These are phyloP conservation scores for Lanistes nyassanus DNA, from an alignment of 1,140 invertebrate species.

Conservation along the genomic window DNA sequence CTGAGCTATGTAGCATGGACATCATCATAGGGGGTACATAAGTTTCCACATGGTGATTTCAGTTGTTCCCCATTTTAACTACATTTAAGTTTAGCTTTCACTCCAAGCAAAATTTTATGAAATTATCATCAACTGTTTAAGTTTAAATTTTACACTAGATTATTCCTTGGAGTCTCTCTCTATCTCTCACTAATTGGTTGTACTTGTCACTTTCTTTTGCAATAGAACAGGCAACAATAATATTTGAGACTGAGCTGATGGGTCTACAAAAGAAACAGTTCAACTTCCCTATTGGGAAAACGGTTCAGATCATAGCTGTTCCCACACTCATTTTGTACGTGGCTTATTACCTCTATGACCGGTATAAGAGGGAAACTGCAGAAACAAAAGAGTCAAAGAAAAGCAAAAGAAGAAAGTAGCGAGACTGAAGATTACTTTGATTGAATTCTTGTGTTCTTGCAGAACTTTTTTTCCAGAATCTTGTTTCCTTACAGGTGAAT, in stretches of 20 bases:
- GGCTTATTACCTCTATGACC: slow-evolving; percentile 35
- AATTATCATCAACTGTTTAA: too few species aligned
- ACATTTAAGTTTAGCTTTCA: too few species aligned
- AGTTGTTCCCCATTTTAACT: too few species aligned
- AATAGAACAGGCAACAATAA: slow-evolving; percentile 35
- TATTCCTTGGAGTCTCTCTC: too few species aligned
- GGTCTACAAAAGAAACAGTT: slow-evolving; percentile 27
- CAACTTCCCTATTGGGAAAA: slow-evolving; percentile 22
- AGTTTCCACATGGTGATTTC: too few species aligned
- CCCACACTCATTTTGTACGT: slow-evolving; percentile 25
- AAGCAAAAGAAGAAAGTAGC: slow-evolving; percentile 26
- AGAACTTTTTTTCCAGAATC: too few species aligned
- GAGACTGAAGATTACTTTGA: background rate
- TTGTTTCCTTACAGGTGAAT: too few species aligned
- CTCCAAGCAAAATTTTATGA: too few species aligned
- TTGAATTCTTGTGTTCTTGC: too few species aligned
- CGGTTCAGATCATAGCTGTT: slow-evolving; percentile 24
- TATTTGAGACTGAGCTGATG: slow-evolving; percentile 40
- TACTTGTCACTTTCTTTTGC: background rate
- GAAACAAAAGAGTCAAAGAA: slow-evolving; percentile 20
- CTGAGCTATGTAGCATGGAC: too few species aligned
- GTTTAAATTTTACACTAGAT: too few species aligned
- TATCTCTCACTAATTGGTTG: background rate
- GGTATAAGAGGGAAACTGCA: slow-evolving; percentile 26
- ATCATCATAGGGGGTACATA: too few species aligned